These are phyloP conservation scores for Brachionus paranguensis DNA, from an alignment of 1,140 invertebrate genomes.

Conservation along the genomic window DNA sequence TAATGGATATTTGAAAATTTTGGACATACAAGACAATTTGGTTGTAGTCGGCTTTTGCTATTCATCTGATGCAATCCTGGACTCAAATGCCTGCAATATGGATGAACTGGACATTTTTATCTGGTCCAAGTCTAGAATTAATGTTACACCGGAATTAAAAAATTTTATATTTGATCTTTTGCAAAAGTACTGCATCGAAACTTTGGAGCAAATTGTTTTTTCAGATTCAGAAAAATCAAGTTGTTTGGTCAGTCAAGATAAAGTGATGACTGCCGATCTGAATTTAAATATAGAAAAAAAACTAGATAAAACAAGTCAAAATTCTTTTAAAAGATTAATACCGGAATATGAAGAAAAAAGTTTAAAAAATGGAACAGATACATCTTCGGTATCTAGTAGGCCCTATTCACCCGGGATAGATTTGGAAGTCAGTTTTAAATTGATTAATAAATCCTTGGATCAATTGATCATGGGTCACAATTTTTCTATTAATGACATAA, in stretches of 20 bases:
- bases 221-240: neutral
- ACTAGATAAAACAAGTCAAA: neutral
- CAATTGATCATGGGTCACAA: neutral
- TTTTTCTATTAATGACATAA: neutral
- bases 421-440: neutral
- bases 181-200: neutral
- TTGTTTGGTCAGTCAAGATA: neutral
- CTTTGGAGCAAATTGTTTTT: neutral
- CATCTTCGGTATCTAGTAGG: neutral
- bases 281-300: neutral
- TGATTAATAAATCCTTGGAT: neutral
- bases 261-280: neutral
- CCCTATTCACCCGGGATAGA: neutral
- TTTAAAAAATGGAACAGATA: neutral
- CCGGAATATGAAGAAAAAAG: neutral
- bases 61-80: neutral
- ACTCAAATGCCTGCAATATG: neutral
- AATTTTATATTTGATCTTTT: neutral
- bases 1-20: neutral
- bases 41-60: neutral
- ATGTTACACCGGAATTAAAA: neutral
- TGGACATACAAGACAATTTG: neutral
- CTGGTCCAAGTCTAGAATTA: neutral
- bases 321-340: neutral
- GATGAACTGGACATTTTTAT: neutral